Percentiles rank a stretch among this genome's conserved stretches.
Conservation (phyloP, 1,140 invertebrate species). For the Halyomorpha halys region DNA sequence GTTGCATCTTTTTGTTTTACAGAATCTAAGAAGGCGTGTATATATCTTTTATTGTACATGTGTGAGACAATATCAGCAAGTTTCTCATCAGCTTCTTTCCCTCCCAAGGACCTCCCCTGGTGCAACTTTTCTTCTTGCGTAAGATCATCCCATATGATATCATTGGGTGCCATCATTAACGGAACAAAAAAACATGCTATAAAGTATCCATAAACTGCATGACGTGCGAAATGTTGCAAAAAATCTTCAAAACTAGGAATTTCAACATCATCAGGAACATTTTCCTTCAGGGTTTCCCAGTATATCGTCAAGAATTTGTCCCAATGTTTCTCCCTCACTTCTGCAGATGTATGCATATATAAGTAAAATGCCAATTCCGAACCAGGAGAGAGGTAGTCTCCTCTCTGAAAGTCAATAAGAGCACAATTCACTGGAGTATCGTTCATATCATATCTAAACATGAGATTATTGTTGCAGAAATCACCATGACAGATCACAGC, state of each 20-base stretch:
- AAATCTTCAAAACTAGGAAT: conserved; percentile 32
- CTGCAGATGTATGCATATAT: conserved; percentile 34
- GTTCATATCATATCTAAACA: conserved; percentile 38
- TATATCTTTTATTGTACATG: too few relatives aligned
- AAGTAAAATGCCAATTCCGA: conserved; percentile 38
- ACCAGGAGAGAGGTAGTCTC: conserved; percentile 34
- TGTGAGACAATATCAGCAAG: too few relatives aligned
- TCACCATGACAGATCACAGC: conserved; percentile 38
- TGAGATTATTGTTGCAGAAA: conserved; percentile 45
- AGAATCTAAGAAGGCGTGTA: too few relatives aligned
- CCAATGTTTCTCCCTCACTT: conserved; percentile 30
- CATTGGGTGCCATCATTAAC: conserved; percentile 22
- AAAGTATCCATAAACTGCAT: conserved; percentile 34
- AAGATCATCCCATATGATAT: too few relatives aligned
- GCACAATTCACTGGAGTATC: conserved; percentile 30
- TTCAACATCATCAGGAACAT: background rate
- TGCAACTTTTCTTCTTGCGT: too few relatives aligned
- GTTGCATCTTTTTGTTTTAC: too few relatives aligned
- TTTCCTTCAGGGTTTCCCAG: conserved; percentile 28
- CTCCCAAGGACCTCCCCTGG: too few relatives aligned
- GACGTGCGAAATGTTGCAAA: conserved; percentile 32
- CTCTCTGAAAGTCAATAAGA: conserved; percentile 37
- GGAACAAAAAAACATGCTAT: conserved; percentile 34
- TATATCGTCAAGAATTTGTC: conserved; percentile 35
- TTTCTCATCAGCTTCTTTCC: too few relatives aligned